These are phyloP conservation scores for Andricus curvator DNA, from an alignment of 2,888 invertebrate genomes.

Conservation along the genomic window DNA sequence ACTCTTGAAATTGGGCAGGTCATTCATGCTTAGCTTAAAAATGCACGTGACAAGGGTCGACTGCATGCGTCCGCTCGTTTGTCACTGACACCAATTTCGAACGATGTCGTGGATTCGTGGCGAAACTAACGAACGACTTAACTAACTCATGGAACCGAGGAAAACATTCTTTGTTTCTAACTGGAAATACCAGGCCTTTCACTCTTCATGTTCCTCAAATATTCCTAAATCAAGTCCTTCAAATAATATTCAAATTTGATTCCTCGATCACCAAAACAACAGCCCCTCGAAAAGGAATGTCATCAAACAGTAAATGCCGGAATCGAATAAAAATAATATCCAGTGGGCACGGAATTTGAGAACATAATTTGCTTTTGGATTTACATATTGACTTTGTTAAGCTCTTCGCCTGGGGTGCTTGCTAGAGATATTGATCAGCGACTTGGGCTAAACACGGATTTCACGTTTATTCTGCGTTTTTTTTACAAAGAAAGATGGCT, in stretches of 20 bases:
- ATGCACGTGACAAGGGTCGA: constrained; percentile 58
- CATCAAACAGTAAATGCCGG: not conserved
- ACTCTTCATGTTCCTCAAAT: not conserved
- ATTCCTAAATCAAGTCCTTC: constrained; percentile 23
- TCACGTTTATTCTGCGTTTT: no score
- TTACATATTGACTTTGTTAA: no score
- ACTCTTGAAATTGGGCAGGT: constrained; percentile 54
- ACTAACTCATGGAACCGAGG: constrained; percentile 49
- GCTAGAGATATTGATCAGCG: no score
- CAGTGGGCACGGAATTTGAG: no score
- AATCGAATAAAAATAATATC: no score
- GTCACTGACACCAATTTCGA: constrained; percentile 57
- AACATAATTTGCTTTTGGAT: no score
- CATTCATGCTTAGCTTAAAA: constrained; percentile 54
- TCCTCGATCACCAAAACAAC: not conserved
- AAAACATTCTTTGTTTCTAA: constrained; percentile 39
- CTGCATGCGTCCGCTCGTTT: constrained; percentile 56
- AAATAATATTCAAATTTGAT: constrained; percentile 1
- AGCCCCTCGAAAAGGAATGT: not conserved
- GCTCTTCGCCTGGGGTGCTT: no score
- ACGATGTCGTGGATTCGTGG: constrained; percentile 54
- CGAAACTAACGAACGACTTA: constrained; percentile 55
- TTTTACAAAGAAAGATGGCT: no score
- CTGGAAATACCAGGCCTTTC: not conserved
- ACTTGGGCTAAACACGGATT: no score